Evolutionary conservation across 2,797 vertebrate species (phyloP).

Genomic region (Nyctalus aviator): DNA sequence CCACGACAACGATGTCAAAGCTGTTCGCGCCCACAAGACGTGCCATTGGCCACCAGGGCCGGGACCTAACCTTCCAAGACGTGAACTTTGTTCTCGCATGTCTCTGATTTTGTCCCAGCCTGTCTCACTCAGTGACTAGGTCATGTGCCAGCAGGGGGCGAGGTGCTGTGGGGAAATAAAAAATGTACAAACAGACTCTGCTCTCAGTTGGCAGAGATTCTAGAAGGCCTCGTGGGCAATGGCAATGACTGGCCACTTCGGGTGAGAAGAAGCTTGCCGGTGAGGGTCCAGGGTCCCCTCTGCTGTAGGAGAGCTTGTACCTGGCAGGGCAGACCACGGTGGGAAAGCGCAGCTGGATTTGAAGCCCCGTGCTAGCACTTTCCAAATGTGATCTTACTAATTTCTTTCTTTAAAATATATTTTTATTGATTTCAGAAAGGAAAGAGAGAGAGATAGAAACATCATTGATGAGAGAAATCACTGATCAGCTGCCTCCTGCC

Average conservation of each 20-base stretch:
- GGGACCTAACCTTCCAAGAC: background rate
- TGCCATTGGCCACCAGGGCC: background rate
- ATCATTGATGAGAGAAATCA: no score
- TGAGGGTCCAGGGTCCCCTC: background rate
- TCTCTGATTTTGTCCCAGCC: background rate
- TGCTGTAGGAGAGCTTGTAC: background rate
- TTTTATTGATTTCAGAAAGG: no score
- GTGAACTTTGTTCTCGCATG: background rate
- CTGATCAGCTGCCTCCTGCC: no score
- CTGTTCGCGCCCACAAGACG: accelerated
- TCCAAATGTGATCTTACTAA: background rate
- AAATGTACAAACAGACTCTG: background rate
- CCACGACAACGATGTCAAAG: background rate
- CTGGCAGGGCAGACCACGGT: accelerated
- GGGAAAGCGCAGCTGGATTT: background rate
- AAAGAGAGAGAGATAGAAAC: no score
- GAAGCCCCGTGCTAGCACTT: background rate
- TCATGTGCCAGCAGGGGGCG: accelerated
- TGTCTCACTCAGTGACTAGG: background rate
- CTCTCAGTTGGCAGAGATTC: background rate
- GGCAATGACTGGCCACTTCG: background rate
- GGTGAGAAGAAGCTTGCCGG: background rate
- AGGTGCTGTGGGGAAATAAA: background rate
- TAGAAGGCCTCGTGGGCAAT: background rate
- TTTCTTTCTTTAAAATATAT: no score